Evolutionary conservation across 1,140 invertebrate species (phyloP), one percentile per base, ranked within the genome.

Genomic region (Diplogasteroides magnus): DNA sequence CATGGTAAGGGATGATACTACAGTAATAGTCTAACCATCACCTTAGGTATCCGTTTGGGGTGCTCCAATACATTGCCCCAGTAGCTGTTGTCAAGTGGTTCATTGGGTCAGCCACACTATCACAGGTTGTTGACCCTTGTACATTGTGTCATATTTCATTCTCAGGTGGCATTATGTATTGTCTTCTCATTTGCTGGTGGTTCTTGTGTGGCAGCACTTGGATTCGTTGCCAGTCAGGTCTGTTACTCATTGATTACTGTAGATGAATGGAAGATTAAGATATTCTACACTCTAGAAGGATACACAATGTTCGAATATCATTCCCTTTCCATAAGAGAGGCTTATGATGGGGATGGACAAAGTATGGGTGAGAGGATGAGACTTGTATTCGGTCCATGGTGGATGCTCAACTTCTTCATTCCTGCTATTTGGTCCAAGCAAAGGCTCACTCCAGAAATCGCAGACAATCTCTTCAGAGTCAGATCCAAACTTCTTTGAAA

Each of bases 381-480:
- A 23, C 56, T 71, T 13, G 72, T 75, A 1, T 75, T 75, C 61
- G 74, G 74, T 2, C 55, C 37, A 19, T 25, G 75, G 28, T 75
- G 74, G 74, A 29, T 28, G 6, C 68, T 75, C 29, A 75, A 75
- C 55, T 75, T 75, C 56, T 14, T 75, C 15, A 15, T 75, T 15
- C 74, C 74, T 1, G 32, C 62, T 11, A 23, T 67, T 28, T 75
- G 74, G 73, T 60, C 67, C 26, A 19, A 58, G 37, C 68, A 64
- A 0, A 31, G 67, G 13, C 28, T 74, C 3, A 74, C 72, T 13
- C 68, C 62, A 13, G 63, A 76, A 61, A 74, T 74, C 25, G 74
- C 72, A 31, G 60, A 66, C 32, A 74, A 75, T 59, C 68, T 74
- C 26, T 74, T 74, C 68, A 62, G 61, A 14, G 63, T 74, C 27